phyloP scores from a whole-genome alignment of 2,797 vertebrate genomes.

The Emys orbicularis region DNA sequence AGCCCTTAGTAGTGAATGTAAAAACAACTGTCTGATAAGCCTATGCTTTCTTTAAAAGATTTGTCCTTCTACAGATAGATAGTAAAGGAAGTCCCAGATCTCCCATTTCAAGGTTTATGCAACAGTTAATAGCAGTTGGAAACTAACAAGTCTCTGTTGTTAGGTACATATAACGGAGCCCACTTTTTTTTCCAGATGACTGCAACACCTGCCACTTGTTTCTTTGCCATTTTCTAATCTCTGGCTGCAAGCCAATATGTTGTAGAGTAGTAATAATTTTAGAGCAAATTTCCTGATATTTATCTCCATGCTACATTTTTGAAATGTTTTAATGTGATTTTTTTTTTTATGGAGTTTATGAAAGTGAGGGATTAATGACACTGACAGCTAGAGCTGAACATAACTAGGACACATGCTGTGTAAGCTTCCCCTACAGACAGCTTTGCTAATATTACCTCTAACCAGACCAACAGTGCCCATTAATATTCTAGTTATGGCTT shows the following conservation, averaged over 20 bases:
- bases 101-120: neutral
- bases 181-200: neutral
- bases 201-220: neutral
- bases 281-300: neutral
- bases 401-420: neutral
- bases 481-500: constrained; percentile 47
- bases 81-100: neutral
- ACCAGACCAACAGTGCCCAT: neutral
- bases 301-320: constrained; percentile 31
- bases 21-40: neutral
- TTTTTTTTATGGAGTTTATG: constrained; percentile 13
- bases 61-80: neutral
- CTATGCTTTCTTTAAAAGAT: neutral
- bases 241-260: neutral
- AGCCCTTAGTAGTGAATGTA: neutral
- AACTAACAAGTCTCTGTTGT: neutral
- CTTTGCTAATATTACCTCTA: neutral
- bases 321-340: constrained; percentile 3
- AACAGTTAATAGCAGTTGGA: neutral
- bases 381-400: constrained; percentile 11
- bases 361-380: neutral
- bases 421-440: neutral
- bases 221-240: neutral
- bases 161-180: neutral
- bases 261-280: neutral